phyloP scores from a whole-genome alignment of 2,113 vertebrate species.

The Colius striatus region DNA sequence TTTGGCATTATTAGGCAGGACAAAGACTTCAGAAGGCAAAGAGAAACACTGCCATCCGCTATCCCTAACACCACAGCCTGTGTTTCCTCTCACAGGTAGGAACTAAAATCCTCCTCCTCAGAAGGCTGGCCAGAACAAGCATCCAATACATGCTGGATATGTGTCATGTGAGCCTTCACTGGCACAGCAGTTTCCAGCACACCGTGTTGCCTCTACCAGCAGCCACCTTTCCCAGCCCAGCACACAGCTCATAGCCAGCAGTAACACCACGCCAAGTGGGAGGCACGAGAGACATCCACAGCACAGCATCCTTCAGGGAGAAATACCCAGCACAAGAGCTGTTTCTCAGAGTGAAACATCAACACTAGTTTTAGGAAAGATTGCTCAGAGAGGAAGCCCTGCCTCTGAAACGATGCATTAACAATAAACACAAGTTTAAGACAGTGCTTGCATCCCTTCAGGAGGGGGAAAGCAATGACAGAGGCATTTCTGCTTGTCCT shows the following conservation, averaged over 20 bases:
- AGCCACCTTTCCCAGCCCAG: background rate
- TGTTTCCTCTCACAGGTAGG: background rate
- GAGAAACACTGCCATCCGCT: background rate
- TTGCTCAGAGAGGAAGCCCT: background rate
- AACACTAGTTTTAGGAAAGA: background rate
- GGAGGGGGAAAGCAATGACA: accelerated
- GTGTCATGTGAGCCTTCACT: accelerated
- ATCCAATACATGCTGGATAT: background rate
- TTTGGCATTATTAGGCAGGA: background rate
- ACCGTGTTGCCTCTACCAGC: background rate
- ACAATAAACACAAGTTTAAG: background rate
- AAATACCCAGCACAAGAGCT: background rate
- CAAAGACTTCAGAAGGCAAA: background rate
- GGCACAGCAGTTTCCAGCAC: background rate
- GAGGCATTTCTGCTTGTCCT: background rate
- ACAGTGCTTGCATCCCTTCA: accelerated
- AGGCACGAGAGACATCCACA: background rate
- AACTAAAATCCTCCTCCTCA: background rate
- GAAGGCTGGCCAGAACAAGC: background rate
- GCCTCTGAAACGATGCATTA: background rate
- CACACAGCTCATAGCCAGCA: accelerated
- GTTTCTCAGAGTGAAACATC: background rate
- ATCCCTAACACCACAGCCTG: accelerated
- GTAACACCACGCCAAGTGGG: accelerated
- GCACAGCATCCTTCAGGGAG: background rate